A percentile compares a stretch with the other conserved stretches of the same genome.
Evolutionary conservation across 1,140 invertebrate species (phyloP).

Genomic region (Chironomus striatipennis): DNA sequence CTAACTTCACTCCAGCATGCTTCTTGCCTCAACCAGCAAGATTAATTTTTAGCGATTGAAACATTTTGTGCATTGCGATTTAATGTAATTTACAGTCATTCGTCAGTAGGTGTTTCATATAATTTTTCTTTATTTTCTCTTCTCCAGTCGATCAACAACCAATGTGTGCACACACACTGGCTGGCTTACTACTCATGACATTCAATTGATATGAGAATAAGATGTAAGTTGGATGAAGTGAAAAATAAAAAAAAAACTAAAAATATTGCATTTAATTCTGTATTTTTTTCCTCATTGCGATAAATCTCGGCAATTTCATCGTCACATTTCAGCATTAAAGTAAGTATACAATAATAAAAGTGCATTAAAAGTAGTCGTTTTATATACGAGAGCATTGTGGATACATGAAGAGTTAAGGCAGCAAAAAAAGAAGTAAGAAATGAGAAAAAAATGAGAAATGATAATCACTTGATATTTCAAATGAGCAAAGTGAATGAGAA

Average conservation of each 20-base stretch:
- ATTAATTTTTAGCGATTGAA: background rate
- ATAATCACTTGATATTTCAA: no score
- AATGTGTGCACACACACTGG: background rate
- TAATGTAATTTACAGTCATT: background rate
- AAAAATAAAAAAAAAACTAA: background rate
- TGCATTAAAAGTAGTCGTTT: background rate
- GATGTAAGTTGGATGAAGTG: background rate
- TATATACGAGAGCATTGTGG: no score
- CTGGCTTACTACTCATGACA: background rate
- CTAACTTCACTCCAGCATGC: no score
- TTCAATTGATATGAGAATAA: background rate
- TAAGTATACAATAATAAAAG: background rate
- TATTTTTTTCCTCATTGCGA: background rate
- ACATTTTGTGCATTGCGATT: background rate
- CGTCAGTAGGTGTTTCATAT: background rate
- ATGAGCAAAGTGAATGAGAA: no score
- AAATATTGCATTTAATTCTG: no score
- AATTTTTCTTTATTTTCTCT: background rate
- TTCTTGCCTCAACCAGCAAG: no score
- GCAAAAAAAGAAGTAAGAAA: no score
- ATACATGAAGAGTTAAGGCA: no score
- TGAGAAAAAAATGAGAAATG: no score
- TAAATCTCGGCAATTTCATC: constrained; percentile 13
- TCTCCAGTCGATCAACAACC: no score
- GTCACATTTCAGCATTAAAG: background rate